phyloP scores from a whole-genome alignment of 1,140 invertebrate genomes.

The Drosophila ogumai region DNA sequence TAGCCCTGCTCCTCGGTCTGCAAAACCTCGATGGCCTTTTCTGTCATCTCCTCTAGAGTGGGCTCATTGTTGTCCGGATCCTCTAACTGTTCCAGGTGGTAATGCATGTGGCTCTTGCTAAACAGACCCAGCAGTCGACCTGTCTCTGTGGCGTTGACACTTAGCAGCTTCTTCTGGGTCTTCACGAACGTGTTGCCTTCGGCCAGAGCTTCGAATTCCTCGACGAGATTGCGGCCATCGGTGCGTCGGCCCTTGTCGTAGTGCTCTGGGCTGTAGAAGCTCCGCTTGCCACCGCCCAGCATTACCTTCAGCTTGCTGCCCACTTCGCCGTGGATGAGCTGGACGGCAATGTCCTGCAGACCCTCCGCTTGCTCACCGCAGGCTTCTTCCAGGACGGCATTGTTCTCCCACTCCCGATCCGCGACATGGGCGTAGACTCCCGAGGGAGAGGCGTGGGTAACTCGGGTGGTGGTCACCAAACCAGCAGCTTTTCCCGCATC shows the following conservation, averaged over 20 bases:
- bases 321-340: constrained; percentile 89
- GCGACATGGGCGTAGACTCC: constrained; percentile 90
- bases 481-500: constrained; percentile 90
- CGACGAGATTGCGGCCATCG: constrained; percentile 90
- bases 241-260: constrained; percentile 87
- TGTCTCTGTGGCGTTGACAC: constrained; percentile 76
- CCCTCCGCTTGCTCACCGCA: constrained; percentile 75
- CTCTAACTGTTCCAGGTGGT: constrained; percentile 87
- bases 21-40: constrained; percentile 92
- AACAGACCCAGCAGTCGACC: constrained; percentile 86
- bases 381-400: constrained; percentile 86
- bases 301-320: constrained; percentile 88
- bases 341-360: constrained; percentile 90
- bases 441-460: constrained; percentile 92
- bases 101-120: constrained; percentile 86
- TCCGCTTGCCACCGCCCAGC: constrained; percentile 90
- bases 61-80: constrained; percentile 86
- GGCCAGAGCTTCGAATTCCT: constrained; percentile 86
- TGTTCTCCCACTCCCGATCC: constrained; percentile 91
- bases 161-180: constrained; percentile 86
- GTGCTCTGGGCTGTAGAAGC: constrained; percentile 88
- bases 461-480: constrained; percentile 91
- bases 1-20: constrained; percentile 90
- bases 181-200: constrained; percentile 87
- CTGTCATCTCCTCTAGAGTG: constrained; percentile 92